Conservation (phyloP, 2,113 vertebrate species). For the Anarhynchus alexandrinus region DNA sequence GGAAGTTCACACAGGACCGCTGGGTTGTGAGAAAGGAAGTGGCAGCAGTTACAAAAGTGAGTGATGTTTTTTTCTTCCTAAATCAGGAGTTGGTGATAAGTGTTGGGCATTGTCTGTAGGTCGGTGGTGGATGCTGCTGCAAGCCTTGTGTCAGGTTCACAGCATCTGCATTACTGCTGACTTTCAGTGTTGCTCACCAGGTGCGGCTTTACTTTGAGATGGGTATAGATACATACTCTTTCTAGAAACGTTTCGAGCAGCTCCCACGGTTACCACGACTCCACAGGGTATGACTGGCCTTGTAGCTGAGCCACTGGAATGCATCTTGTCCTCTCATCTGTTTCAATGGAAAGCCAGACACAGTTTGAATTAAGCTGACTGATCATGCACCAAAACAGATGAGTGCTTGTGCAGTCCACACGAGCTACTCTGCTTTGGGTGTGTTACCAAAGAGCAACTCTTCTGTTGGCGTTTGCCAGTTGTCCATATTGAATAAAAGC, state of each 20-base stretch:
- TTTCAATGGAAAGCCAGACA: background rate
- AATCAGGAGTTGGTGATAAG: background rate
- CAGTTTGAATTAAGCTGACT: background rate
- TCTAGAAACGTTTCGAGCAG: background rate
- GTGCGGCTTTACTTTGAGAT: background rate
- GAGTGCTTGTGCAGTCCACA: background rate
- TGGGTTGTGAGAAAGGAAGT: slow-evolving; percentile 93
- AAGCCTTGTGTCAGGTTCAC: background rate
- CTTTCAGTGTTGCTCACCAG: background rate
- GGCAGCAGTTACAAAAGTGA: slow-evolving; percentile 88
- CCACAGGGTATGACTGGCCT: background rate
- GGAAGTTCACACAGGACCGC: slow-evolving; percentile 93
- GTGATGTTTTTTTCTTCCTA: background rate
- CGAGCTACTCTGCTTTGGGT: background rate
- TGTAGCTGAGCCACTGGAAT: background rate
- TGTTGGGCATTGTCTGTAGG: background rate
- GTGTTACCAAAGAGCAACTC: background rate
- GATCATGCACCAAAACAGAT: background rate
- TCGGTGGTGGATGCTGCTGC: background rate
- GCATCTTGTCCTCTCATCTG: background rate
- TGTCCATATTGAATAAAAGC: background rate
- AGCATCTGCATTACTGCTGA: background rate
- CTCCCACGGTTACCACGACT: background rate
- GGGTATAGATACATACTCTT: background rate
- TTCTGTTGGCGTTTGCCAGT: background rate